Evolutionary conservation across 1,140 invertebrate species (phyloP).

Genomic region (Radopholus similis): DNA sequence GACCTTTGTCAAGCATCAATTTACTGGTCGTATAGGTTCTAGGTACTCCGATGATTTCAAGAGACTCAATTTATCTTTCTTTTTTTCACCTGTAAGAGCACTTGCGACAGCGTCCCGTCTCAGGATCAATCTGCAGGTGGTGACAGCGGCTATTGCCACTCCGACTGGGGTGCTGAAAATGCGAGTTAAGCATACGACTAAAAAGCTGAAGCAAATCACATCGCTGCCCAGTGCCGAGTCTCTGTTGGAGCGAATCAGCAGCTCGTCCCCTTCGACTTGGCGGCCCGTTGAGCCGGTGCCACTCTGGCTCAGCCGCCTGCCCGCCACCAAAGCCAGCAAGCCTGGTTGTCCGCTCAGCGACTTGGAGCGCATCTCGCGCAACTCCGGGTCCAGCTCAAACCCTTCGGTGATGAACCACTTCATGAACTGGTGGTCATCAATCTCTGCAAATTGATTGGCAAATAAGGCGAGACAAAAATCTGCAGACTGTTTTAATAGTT

Average conservation of each 20-base stretch:
- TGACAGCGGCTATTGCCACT: constrained; percentile 14
- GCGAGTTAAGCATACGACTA: neutral
- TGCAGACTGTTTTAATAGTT: neutral
- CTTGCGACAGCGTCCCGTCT: constrained; percentile 8
- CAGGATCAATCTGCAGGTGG: constrained; percentile 1
- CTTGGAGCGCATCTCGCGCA: constrained; percentile 4
- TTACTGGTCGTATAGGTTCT: too few relatives aligned
- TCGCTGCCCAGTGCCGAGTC: constrained; percentile 16
- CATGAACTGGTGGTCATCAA: neutral
- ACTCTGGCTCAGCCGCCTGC: neutral
- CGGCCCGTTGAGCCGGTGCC: neutral
- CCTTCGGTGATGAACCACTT: constrained; percentile 1
- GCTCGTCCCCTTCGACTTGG: neutral
- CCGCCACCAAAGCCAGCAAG: neutral
- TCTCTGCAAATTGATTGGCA: neutral
- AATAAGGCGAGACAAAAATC: neutral
- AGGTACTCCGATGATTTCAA: too few relatives aligned
- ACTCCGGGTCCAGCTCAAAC: constrained; percentile 5
- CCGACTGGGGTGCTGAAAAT: neutral
- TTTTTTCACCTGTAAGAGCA: neutral
- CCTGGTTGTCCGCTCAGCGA: neutral
- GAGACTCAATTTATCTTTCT: too few relatives aligned
- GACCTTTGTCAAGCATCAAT: too few relatives aligned
- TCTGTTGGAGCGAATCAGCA: neutral
- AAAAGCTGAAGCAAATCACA: neutral